Evolutionary conservation across 2,113 vertebrate species (phyloP), one percentile per base, ranked within the genome.

Genomic region (Neodontobutis hainanensis): DNA sequence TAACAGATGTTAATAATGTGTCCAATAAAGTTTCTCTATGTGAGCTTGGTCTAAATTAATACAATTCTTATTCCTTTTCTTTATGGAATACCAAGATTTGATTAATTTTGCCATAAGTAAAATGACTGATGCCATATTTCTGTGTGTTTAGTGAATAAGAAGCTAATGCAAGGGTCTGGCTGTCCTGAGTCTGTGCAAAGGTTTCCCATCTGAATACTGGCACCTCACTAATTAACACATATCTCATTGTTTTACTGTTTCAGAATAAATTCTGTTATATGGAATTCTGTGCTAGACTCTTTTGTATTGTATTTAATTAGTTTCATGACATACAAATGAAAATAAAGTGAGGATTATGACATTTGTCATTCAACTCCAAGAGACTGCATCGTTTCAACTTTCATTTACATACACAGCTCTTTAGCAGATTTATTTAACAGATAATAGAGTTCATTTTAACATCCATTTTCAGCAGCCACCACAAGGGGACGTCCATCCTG

Each of bases 1-100:
- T 66, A 32, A 78, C 38, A 36, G 61, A 62, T n/a, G n/a, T 36
- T 52, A 61, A 48, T 48, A 64, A 75, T 40, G 4, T 52, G 76
- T 65, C 63, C 34, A 49, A 32, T 73, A 15, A 43, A 63, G 42
- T 80, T 63, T 68, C 19, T 27, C 3, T 27, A 27, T 27, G 19
- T 27, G 19, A 27, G 19, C 19, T 27, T 27, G 19, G 19, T 27
- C 19, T 27, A 27, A 27, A 2, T 27, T 27, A 27, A 27, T 27
- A 52, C 61, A 51, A 62, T 57, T 32, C n/a, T 44, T 46, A 64
- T 55, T 45, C 40, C 12, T 55, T 34, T 8, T n/a, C n/a, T 55
- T 55, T 35, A 10, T 38, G 32, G 52, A 34, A 11, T 32, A 53
- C 9, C 19, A 27, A 27, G 12, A 38, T 55, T 12, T 36, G 52